A percentile compares a stretch with the other conserved stretches of the same genome.
Conservation (phyloP, 2,797 vertebrate species). For the Tadarida brasiliensis region DNA sequence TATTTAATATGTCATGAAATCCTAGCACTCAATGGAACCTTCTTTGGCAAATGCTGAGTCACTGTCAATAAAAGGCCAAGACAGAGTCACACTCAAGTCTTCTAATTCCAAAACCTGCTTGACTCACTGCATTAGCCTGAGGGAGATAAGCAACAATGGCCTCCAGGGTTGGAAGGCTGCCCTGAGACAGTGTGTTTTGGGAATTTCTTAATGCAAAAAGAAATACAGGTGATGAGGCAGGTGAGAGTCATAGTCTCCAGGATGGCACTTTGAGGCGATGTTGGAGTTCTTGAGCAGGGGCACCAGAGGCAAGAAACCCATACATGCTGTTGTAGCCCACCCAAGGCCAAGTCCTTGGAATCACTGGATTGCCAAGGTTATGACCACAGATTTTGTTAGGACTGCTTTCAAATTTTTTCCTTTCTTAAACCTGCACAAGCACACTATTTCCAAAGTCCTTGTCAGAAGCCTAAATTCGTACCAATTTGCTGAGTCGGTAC, state of each 20-base stretch:
- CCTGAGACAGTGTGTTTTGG: not conserved
- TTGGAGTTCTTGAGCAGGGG: not conserved
- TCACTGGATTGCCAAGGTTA: not conserved
- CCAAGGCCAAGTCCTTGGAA: not conserved
- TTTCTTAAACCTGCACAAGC: conserved; percentile 67
- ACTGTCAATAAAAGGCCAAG: not conserved
- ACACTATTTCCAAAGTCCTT: conserved; percentile 67
- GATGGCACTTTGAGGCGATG: not conserved
- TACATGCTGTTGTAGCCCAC: not conserved
- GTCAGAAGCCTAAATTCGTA: conserved; percentile 67
- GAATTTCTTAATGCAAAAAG: not conserved
- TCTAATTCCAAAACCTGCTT: not conserved
- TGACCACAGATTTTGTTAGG: not conserved
- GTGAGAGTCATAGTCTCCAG: not conserved
- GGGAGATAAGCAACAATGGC: not conserved
- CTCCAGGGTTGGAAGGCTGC: not conserved
- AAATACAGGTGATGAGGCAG: not conserved
- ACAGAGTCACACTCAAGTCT: not conserved
- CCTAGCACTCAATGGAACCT: not conserved
- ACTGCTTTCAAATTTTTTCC: conserved; percentile 5
- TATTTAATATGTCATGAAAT: not conserved
- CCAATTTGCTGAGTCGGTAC: conserved; percentile 71
- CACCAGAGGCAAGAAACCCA: not conserved
- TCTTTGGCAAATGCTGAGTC: conserved; percentile 23
- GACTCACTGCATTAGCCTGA: not conserved